Conservation (phyloP, 2,113 vertebrate genomes). For the Spea bombifrons region DNA sequence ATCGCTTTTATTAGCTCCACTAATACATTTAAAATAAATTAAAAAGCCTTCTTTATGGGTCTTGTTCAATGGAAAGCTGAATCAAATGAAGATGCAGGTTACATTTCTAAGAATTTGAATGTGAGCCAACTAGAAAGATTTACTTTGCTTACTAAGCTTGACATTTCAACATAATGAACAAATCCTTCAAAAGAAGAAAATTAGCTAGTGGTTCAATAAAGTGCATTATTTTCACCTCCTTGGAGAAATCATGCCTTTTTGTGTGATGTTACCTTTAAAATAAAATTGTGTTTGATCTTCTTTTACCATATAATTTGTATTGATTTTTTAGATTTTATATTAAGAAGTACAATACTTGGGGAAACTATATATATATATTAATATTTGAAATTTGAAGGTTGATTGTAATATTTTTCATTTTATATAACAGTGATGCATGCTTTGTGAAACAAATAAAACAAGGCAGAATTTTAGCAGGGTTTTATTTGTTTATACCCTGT, state of each 20-base stretch:
- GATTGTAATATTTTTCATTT: too few relatives aligned
- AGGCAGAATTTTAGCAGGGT: too few relatives aligned
- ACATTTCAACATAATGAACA: constrained; percentile 49
- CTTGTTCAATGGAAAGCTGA: constrained; percentile 26
- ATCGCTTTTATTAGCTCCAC: constrained; percentile 35
- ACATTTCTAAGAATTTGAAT: constrained; percentile 40
- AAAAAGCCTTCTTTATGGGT: constrained; percentile 31
- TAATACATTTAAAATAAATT: constrained; percentile 45
- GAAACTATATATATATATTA: constrained; percentile 2
- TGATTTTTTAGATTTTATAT: constrained; percentile 28
- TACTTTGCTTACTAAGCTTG: constrained; percentile 46
- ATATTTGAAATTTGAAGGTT: too few relatives aligned
- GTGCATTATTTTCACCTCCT: constrained; percentile 45
- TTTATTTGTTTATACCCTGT: too few relatives aligned
- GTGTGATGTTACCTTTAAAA: constrained; percentile 46
- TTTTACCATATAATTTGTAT: constrained; percentile 38
- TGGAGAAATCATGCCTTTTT: constrained; percentile 42
- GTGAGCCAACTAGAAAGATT: constrained; percentile 40
- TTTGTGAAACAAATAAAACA: too few relatives aligned
- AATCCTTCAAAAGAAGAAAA: constrained; percentile 45
- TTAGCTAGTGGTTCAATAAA: constrained; percentile 46
- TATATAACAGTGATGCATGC: too few relatives aligned
- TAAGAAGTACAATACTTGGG: constrained; percentile 14
- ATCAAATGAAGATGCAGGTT: constrained; percentile 19
- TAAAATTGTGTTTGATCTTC: constrained; percentile 46